A percentile compares a stretch with the other conserved stretches of the same genome.
Conservation (phyloP, 2,888 invertebrate species). For the Molorchus minor region DNA sequence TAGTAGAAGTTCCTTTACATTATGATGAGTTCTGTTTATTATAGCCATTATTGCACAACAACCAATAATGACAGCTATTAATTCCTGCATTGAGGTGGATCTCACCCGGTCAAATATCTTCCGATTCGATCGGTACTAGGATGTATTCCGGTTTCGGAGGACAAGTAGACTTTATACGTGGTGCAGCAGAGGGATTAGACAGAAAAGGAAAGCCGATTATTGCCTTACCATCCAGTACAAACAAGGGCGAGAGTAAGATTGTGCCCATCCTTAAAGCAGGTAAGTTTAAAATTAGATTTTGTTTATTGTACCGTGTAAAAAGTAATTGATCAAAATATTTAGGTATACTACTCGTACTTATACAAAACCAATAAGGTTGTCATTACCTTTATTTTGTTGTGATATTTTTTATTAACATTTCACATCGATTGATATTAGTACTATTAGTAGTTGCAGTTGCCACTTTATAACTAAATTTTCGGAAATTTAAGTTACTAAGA, state of each 20-base stretch:
- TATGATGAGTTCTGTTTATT: no score
- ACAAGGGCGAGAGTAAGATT: slow-evolving; percentile 85
- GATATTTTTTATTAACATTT: no score
- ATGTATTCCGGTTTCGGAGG: slow-evolving; percentile 90
- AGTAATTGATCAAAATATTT: neutral
- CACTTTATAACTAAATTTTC: no score
- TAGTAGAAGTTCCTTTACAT: no score
- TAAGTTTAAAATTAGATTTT: slow-evolving; percentile 62
- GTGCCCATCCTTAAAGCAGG: slow-evolving; percentile 83
- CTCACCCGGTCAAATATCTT: no score
- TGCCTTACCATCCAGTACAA: slow-evolving; percentile 83
- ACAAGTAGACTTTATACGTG: slow-evolving; percentile 93
- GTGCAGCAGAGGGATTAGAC: slow-evolving; percentile 85
- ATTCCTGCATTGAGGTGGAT: slow-evolving; percentile 95
- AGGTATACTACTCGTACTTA: neutral
- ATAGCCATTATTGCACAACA: slow-evolving; percentile 78
- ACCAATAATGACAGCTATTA: slow-evolving; percentile 95
- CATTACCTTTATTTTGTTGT: no score
- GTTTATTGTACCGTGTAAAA: no score
- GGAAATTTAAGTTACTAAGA: no score
- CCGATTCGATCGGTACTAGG: slow-evolving; percentile 90
- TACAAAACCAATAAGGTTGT: no score
- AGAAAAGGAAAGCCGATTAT: slow-evolving; percentile 92
- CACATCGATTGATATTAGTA: no score
- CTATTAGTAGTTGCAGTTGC: no score